Evolutionary conservation across 2,888 invertebrate species (phyloP).

Genomic region (Spilarctia lutea): DNA sequence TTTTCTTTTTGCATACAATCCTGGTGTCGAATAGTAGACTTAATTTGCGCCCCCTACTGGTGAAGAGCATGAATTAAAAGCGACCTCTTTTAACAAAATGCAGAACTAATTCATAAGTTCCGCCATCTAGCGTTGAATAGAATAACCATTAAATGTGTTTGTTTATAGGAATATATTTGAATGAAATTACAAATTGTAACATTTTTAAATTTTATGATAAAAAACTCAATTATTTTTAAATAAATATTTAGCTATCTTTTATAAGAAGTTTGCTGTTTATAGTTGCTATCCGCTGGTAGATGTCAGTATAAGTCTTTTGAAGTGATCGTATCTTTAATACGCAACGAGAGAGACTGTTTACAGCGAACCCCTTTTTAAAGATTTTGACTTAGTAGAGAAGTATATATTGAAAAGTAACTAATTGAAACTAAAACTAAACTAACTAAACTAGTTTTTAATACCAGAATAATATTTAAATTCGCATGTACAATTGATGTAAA

Average conservation of each 20-base stretch:
- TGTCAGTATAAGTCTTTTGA: background rate
- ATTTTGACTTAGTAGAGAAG: background rate
- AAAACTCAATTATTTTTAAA: too few species aligned
- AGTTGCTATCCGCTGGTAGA: constrained; percentile 8
- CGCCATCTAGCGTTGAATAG: constrained; percentile 10
- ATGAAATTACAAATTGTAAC: too few species aligned
- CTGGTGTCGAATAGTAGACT: constrained; percentile 5
- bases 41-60: constrained; percentile 7
- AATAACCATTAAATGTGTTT: background rate
- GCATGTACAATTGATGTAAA: too few species aligned
- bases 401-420: too few species aligned
- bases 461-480: background rate
- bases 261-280: background rate
- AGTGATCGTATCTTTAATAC: background rate
- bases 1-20: too few species aligned
- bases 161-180: background rate
- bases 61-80: background rate
- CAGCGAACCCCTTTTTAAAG: background rate
- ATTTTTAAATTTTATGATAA: too few species aligned
- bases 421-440: too few species aligned
- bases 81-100: background rate
- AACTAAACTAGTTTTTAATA: background rate
- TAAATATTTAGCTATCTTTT: too few species aligned
- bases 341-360: background rate
- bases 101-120: background rate